phyloP scores from a whole-genome alignment of 1,140 invertebrate genomes.

The Lysiphlebus fabarum region DNA sequence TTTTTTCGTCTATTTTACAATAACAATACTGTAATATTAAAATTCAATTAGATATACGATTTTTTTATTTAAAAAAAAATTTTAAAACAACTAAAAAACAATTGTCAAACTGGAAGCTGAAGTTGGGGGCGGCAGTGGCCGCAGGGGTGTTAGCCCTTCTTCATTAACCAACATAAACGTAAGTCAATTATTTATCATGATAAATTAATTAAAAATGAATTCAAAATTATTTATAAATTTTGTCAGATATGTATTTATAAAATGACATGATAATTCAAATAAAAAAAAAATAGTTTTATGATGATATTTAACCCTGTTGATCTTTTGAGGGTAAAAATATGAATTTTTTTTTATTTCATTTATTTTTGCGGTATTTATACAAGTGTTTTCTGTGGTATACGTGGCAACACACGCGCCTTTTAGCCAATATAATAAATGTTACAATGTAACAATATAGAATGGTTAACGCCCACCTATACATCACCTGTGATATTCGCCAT shows the following conservation, averaged over 20 bases:
- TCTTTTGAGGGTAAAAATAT: not conserved
- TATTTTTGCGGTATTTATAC: too few relatives aligned
- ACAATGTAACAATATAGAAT: slow-evolving; percentile 45
- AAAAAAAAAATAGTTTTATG: not conserved
- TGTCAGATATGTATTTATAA: too few relatives aligned
- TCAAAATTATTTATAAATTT: too few relatives aligned
- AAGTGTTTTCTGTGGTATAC: too few relatives aligned
- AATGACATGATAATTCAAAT: not conserved
- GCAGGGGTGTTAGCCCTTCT: slow-evolving; percentile 46
- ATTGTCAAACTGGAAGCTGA: slow-evolving; percentile 50
- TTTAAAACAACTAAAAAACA: too few relatives aligned
- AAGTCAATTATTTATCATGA: slow-evolving; percentile 33
- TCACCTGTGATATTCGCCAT: slow-evolving; percentile 25
- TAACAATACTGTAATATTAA: too few relatives aligned
- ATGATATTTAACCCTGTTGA: slow-evolving; percentile 21
- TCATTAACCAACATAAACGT: slow-evolving; percentile 50
- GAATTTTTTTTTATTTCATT: too few relatives aligned
- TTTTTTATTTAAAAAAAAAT: too few relatives aligned
- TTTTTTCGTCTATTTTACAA: too few relatives aligned
- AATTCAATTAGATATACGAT: too few relatives aligned
- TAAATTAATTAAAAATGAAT: too few relatives aligned
- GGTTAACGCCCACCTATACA: slow-evolving; percentile 47
- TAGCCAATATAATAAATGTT: slow-evolving; percentile 48
- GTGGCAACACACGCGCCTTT: slow-evolving; percentile 29
- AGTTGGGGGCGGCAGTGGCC: slow-evolving; percentile 42